A percentile compares a stretch with the other conserved stretches of the same genome.
These are phyloP conservation scores for Meiosimyza decipiens DNA, from an alignment of 2,888 invertebrate genomes.

Conservation along the genomic window DNA sequence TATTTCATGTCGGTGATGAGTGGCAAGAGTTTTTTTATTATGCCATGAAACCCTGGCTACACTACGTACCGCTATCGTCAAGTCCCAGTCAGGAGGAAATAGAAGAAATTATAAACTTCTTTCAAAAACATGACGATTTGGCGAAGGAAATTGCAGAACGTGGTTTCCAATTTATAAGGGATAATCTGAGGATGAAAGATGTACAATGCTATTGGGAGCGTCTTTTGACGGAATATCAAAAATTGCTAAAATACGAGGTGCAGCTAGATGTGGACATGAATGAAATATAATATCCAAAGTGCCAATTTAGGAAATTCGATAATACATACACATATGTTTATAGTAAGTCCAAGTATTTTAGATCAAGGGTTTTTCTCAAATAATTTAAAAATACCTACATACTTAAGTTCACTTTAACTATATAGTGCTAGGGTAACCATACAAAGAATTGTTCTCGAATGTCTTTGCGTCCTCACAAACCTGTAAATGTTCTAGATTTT, in stretches of 20 bases:
- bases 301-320: too few relatives aligned
- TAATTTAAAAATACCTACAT: too few relatives aligned
- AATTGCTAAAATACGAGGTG: constrained; percentile 77
- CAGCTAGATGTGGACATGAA: constrained; percentile 71
- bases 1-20: constrained; percentile 93
- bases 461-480: too few relatives aligned
- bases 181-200: constrained; percentile 84
- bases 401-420: too few relatives aligned
- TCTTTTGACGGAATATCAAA: constrained; percentile 79
- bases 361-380: too few relatives aligned
- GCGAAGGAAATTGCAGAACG: constrained; percentile 82
- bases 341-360: too few relatives aligned
- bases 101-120: constrained; percentile 79
- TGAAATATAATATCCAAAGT: constrained; percentile 60
- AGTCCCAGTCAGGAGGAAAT: constrained; percentile 76
- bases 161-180: constrained; percentile 85
- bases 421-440: too few relatives aligned
- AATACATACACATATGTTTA: too few relatives aligned
- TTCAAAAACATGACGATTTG: constrained; percentile 78
- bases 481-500: too few relatives aligned
- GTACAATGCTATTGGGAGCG: constrained; percentile 89
- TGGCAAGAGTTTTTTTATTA: constrained; percentile 97
- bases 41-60: constrained; percentile 92
- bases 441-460: too few relatives aligned
- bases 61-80: constrained; percentile 88